Conservation (phyloP, 64 coral and sea anemone genomes). For the Stylophora pistillata region DNA sequence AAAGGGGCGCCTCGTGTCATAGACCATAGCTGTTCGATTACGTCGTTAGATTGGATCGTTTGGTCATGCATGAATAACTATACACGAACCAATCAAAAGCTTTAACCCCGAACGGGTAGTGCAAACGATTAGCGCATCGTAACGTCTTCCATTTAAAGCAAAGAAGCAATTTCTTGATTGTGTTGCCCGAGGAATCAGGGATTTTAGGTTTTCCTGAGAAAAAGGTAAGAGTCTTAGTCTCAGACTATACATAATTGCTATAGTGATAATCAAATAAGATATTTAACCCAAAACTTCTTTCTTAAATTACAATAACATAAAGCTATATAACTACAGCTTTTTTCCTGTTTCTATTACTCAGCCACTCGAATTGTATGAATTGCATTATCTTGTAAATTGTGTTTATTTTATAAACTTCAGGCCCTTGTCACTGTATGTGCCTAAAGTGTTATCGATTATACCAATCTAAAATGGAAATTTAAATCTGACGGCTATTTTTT, state of each 20-base stretch:
- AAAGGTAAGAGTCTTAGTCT: slow-evolving; percentile 1
- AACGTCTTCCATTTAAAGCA: slow-evolving; percentile 48
- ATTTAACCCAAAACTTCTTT: not conserved
- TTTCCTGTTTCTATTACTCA: not conserved
- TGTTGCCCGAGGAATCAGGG: slow-evolving; percentile 49
- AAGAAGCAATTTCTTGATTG: slow-evolving; percentile 45
- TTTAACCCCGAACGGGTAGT: slow-evolving; percentile 8
- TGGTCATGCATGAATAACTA: slow-evolving; percentile 9
- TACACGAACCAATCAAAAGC: slow-evolving; percentile 11
- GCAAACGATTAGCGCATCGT: slow-evolving; percentile 40
- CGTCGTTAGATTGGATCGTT: not conserved
- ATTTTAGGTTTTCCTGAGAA: slow-evolving; percentile 52
- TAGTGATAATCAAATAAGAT: not conserved
- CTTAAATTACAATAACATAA: not conserved
- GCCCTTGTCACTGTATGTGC: too few relatives aligned
- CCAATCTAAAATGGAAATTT: too few relatives aligned
- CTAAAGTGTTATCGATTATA: too few relatives aligned
- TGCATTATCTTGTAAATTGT: too few relatives aligned
- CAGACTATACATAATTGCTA: not conserved
- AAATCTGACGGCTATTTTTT: too few relatives aligned
- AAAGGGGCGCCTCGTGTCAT: slow-evolving; percentile 13
- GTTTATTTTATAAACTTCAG: too few relatives aligned
- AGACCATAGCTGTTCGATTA: slow-evolving; percentile 18
- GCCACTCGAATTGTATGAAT: too few relatives aligned
- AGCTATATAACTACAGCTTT: not conserved